These are phyloP conservation scores for Rattus rattus DNA, from an alignment of 2,113 vertebrate genomes.

Conservation along the genomic window DNA sequence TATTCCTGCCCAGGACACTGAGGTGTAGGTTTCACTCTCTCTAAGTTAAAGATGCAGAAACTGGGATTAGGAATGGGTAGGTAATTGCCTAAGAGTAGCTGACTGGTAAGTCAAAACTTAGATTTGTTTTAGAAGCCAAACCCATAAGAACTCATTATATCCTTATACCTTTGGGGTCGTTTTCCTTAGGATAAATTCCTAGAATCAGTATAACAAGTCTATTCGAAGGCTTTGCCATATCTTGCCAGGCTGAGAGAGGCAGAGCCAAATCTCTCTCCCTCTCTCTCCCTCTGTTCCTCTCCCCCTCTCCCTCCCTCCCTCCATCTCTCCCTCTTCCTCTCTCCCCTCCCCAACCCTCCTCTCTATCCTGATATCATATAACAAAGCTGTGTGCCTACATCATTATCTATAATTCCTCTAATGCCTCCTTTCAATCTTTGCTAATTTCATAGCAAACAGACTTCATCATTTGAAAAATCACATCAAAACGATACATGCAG, in stretches of 20 bases:
- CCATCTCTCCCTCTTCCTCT: too few relatives aligned
- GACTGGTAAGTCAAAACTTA: slow-evolving; percentile 50
- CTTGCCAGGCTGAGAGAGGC: not conserved
- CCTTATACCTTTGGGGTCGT: not conserved
- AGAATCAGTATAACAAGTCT: not conserved
- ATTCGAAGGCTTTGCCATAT: not conserved
- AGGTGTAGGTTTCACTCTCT: not conserved
- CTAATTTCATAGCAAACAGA: slow-evolving; percentile 12
- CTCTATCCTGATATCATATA: too few relatives aligned
- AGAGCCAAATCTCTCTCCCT: not conserved
- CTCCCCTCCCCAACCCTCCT: too few relatives aligned
- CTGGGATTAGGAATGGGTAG: not conserved
- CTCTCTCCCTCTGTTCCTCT: too few relatives aligned
- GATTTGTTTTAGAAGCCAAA: slow-evolving; percentile 13
- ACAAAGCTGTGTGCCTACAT: not conserved
- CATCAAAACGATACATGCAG: slow-evolving; percentile 5
- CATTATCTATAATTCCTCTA: not conserved
- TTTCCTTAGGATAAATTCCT: slow-evolving; percentile 13
- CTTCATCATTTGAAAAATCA: not conserved
- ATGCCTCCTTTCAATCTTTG: not conserved
- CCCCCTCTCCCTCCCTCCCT: too few relatives aligned
- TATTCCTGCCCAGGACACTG: not conserved
- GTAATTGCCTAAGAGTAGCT: not conserved
- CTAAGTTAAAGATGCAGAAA: not conserved
- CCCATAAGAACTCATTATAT: not conserved